Evolutionary conservation across 2,113 vertebrate genomes (phyloP).

Genomic region (Hyla sarda): DNA sequence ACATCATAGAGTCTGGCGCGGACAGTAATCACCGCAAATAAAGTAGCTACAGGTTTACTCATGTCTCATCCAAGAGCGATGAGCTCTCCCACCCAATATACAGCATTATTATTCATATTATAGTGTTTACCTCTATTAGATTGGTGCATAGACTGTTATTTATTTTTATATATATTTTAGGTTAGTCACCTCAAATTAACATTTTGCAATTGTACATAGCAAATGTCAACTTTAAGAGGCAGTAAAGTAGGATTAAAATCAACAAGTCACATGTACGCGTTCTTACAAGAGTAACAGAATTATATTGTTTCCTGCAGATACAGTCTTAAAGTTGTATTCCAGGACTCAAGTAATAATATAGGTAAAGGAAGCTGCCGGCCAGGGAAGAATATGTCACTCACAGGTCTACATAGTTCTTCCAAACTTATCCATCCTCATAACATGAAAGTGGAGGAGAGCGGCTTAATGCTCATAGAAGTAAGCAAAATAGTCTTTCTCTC

Average conservation of each 20-base stretch:
- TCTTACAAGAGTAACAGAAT: background rate
- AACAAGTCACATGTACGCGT: background rate
- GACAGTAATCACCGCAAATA: background rate
- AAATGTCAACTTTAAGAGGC: background rate
- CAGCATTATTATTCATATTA: constrained; percentile 31
- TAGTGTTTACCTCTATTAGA: constrained; percentile 3
- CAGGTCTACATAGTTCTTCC: too few relatives aligned
- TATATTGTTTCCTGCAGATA: background rate
- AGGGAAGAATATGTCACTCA: too few relatives aligned
- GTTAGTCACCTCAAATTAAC: constrained; percentile 25
- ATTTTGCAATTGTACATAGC: background rate
- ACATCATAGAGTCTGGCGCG: background rate
- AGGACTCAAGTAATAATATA: background rate
- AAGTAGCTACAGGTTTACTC: constrained; percentile 30
- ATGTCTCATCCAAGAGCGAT: constrained; percentile 2
- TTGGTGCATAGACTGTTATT: background rate
- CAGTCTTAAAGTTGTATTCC: background rate
- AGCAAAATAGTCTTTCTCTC: too few relatives aligned
- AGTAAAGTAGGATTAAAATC: background rate
- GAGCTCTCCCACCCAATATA: constrained; percentile 14
- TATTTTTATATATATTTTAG: too few relatives aligned
- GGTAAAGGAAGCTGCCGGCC: background rate
- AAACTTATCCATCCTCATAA: too few relatives aligned
- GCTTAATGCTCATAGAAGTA: too few relatives aligned
- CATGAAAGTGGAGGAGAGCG: too few relatives aligned